A percentile compares a stretch with the other conserved stretches of the same genome.
Conservation (phyloP, 37 sponge, comb jelly and placozoan species). For the Agelas oroides region DNA sequence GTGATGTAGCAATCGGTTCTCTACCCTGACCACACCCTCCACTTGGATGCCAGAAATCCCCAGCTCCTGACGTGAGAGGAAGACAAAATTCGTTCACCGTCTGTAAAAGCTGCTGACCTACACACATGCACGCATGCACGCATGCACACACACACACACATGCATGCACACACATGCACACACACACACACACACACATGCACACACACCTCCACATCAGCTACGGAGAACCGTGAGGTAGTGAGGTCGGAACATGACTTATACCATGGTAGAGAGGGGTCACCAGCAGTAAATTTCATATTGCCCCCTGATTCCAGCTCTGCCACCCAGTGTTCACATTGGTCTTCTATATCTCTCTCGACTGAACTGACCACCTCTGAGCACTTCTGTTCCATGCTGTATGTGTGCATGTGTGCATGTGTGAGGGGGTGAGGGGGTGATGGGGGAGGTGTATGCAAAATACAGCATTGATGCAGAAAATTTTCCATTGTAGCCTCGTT, state of each 20-base stretch:
- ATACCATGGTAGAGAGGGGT: conserved; percentile 61
- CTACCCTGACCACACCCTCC: conserved; percentile 52
- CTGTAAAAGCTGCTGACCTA: too few relatives aligned
- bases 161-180: not conserved
- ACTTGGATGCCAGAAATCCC: conserved; percentile 69
- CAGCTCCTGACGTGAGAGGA: conserved; percentile 11
- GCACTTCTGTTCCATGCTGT: too few relatives aligned
- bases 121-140: conserved; percentile 4
- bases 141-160: conserved; percentile 7
- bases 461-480: too few relatives aligned
- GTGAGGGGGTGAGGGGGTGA: not conserved
- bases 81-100: not conserved
- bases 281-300: conserved; percentile 52
- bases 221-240: conserved; percentile 55
- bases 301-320: conserved; percentile 89
- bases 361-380: not conserved
- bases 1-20: conserved; percentile 56
- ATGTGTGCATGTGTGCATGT: conserved; percentile 4
- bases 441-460: too few relatives aligned
- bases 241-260: conserved; percentile 72
- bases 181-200: not conserved
- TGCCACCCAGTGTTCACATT: conserved; percentile 20
- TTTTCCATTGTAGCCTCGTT: too few relatives aligned
- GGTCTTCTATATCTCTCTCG: not conserved
- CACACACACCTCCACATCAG: conserved; percentile 40